A percentile compares a stretch with the other conserved stretches of the same genome.
Evolutionary conservation across 2,888 invertebrate genomes (phyloP).

Genomic region (Alloplasta piceator): DNA sequence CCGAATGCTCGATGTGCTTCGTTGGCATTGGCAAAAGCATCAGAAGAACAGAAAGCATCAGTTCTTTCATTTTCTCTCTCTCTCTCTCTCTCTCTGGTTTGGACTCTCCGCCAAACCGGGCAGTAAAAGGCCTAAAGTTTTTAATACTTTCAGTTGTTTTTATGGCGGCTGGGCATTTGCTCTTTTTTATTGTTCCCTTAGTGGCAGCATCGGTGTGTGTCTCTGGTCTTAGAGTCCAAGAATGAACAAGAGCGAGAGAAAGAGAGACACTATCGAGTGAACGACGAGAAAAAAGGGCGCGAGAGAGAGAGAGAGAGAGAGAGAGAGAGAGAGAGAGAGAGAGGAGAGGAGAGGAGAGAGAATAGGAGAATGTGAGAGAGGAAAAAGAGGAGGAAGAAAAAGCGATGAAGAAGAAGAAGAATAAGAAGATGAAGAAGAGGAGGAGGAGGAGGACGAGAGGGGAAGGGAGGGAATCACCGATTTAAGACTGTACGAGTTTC

Average conservation of each 20-base stretch:
- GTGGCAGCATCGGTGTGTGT: conserved; percentile 61
- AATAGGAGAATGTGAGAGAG: conserved; percentile 34
- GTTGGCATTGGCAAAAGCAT: conserved; percentile 43
- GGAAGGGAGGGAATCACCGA: conserved; percentile 44
- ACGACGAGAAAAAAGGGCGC: background rate
- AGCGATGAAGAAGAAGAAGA: conserved; percentile 64
- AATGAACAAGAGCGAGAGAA: conserved; percentile 50
- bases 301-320: conserved; percentile 54
- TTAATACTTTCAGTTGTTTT: conserved; percentile 83
- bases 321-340: conserved; percentile 59
- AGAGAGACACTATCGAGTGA: background rate
- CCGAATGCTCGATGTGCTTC: conserved; percentile 39
- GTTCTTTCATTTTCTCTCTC: conserved; percentile 42
- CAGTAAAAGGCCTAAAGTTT: conserved; percentile 82
- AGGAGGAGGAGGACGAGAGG: conserved; percentile 22
- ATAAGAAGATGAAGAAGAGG: conserved; percentile 57
- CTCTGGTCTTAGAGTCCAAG: conserved; percentile 62
- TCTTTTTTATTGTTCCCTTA: conserved; percentile 77
- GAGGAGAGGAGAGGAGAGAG: conserved; percentile 53
- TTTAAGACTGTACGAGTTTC: conserved; percentile 63
- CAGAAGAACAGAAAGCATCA: conserved; percentile 21
- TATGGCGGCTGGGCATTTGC: conserved; percentile 80
- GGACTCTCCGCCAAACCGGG: conserved; percentile 64
- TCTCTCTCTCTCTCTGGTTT: conserved; percentile 41
- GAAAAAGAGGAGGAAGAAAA: conserved; percentile 25